phyloP scores from a whole-genome alignment of 1,140 invertebrate genomes.

The Drosophila elegans region DNA sequence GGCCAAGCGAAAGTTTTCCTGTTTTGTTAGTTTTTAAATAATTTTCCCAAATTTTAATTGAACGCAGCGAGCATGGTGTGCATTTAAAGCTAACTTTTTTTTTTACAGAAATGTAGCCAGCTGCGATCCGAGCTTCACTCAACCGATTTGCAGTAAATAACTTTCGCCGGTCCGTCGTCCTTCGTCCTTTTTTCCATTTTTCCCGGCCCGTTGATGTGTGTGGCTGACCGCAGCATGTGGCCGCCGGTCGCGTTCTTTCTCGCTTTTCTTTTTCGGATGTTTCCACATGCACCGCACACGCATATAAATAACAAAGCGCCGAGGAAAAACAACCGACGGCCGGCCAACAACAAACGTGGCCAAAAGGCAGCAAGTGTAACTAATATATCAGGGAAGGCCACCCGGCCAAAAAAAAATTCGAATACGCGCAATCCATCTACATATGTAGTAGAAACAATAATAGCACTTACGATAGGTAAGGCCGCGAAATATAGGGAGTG shows the following conservation, averaged over 20 bases:
- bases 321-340: slow-evolving; percentile 11
- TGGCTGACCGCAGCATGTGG: slow-evolving; percentile 76
- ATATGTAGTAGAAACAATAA: slow-evolving; percentile 47
- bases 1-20: slow-evolving; percentile 57
- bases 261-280: slow-evolving; percentile 41
- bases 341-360: slow-evolving; percentile 16
- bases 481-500: not conserved
- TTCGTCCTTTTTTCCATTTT: slow-evolving; percentile 40
- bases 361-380: slow-evolving; percentile 62
- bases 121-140: slow-evolving; percentile 65
- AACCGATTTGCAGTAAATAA: slow-evolving; percentile 80
- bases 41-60: slow-evolving; percentile 74
- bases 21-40: slow-evolving; percentile 71
- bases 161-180: slow-evolving; percentile 62
- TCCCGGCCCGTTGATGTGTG: slow-evolving; percentile 70
- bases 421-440: slow-evolving; percentile 27
- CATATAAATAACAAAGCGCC: slow-evolving; percentile 60
- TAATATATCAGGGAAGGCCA: slow-evolving; percentile 62
- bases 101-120: slow-evolving; percentile 55
- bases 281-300: slow-evolving; percentile 56
- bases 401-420: slow-evolving; percentile 8
- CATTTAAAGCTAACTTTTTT: slow-evolving; percentile 51
- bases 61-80: slow-evolving; percentile 20
- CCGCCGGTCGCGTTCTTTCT: slow-evolving; percentile 23
- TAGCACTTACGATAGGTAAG: slow-evolving; percentile 19